A percentile compares a stretch with the other conserved stretches of the same genome.
Evolutionary conservation across 2,888 invertebrate genomes (phyloP).

Genomic region (Stenichneumon culpator): DNA sequence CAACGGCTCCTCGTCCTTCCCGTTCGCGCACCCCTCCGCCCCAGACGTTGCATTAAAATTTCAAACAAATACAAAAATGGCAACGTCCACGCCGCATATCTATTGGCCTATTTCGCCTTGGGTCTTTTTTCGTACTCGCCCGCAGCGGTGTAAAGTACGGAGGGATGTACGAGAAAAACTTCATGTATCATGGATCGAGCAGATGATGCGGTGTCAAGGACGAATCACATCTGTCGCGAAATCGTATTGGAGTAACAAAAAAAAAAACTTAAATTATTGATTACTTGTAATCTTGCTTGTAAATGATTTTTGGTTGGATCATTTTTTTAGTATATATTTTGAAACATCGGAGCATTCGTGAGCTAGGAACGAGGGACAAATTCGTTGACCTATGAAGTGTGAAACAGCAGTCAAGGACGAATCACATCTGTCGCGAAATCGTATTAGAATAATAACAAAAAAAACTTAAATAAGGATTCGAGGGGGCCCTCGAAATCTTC

Average conservation of each 20-base stretch:
- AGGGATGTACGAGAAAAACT: background rate
- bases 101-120: conserved; percentile 76
- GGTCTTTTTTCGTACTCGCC: background rate
- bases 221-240: conserved; percentile 8
- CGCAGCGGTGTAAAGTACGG: background rate
- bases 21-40: conserved; percentile 40
- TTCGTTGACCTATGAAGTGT: too few species aligned
- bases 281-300: background rate
- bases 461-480: background rate
- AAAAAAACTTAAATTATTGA: conserved; percentile 5
- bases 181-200: conserved; percentile 25
- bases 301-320: background rate
- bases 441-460: background rate
- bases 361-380: too few species aligned
- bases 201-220: conserved; percentile 3
- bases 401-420: too few species aligned
- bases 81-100: conserved; percentile 77
- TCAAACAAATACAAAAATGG: conserved; percentile 81
- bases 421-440: conserved; percentile 13
- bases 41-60: conserved; percentile 81
- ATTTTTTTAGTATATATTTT: too few species aligned
- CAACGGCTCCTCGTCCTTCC: conserved; percentile 43
- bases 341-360: too few species aligned
- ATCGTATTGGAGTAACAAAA: background rate
- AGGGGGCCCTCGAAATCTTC: too few species aligned